Conservation (phyloP, 2,797 vertebrate species). For the Gymnoscopelus braueri region DNA sequence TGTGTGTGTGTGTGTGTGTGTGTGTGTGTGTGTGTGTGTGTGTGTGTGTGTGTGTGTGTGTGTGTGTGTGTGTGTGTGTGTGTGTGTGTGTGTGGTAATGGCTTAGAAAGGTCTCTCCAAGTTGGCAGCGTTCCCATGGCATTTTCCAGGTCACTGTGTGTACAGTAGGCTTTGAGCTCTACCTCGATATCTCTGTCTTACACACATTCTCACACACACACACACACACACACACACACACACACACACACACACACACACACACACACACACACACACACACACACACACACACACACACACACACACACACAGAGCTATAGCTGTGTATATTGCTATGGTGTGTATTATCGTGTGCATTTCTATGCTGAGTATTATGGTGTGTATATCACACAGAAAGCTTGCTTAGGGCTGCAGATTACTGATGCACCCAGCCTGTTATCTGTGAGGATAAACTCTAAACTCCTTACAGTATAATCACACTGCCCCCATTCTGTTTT, state of each 20-base stretch:
- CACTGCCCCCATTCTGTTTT: constrained; percentile 29
- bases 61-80: no score
- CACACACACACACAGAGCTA: no score
- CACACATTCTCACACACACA: not conserved
- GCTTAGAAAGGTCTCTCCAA: constrained; percentile 62
- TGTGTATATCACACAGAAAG: constrained; percentile 43
- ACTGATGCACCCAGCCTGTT: constrained; percentile 11
- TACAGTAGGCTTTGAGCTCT: constrained; percentile 20
- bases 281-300: no score
- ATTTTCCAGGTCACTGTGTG: constrained; percentile 63
- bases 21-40: constrained; percentile 19
- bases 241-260: not conserved
- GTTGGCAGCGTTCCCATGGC: constrained; percentile 60
- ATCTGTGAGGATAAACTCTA: constrained; percentile 23
- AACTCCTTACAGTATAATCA: constrained; percentile 28
- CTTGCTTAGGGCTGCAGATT: constrained; percentile 25
- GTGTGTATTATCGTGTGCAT: constrained; percentile 10
- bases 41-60: not conserved
- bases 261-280: constrained; percentile 29
- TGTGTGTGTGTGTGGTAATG: constrained; percentile 69
- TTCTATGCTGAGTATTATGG: not conserved
- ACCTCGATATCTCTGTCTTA: constrained; percentile 11
- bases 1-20: constrained; percentile 38
- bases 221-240: not conserved
- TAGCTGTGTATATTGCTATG: no score